Evolutionary conservation across 2,113 vertebrate genomes (phyloP).

Genomic region (Montifringilla adamsi): DNA sequence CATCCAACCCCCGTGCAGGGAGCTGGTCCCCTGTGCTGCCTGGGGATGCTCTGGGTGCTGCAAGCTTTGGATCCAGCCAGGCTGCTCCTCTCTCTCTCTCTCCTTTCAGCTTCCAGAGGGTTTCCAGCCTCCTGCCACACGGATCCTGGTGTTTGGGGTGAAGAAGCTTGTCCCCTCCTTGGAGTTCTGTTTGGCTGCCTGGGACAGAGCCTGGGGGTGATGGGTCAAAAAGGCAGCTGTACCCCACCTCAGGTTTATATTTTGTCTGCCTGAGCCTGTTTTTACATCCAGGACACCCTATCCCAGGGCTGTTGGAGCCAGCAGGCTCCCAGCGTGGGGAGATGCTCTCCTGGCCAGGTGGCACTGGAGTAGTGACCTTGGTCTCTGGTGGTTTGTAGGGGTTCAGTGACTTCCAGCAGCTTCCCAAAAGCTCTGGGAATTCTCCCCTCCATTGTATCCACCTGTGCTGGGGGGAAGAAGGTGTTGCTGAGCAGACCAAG

Average conservation of each 20-base stretch:
- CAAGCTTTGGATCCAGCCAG: not conserved
- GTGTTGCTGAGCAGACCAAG: rapidly evolving
- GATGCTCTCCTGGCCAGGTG: not conserved
- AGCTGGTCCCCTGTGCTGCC: rapidly evolving
- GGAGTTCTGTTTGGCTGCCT: not conserved
- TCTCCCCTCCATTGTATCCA: not conserved
- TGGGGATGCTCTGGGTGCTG: not conserved
- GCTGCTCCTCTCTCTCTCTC: not conserved
- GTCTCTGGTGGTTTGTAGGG: not conserved
- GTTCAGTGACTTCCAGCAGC: not conserved
- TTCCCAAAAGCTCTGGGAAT: not conserved
- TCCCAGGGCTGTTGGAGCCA: not conserved
- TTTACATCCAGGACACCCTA: rapidly evolving
- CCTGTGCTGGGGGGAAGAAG: rapidly evolving
- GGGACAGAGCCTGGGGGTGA: rapidly evolving
- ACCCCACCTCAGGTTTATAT: rapidly evolving
- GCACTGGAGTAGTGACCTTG: rapidly evolving
- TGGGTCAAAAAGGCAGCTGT: not conserved
- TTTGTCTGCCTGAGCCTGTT: not conserved
- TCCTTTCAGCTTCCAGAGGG: not conserved
- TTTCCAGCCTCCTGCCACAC: not conserved
- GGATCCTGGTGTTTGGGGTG: not conserved
- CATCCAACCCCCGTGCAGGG: not conserved
- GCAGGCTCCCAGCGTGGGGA: rapidly evolving
- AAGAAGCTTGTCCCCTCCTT: rapidly evolving